Evolutionary conservation across 2,888 invertebrate species (phyloP).

Genomic region (Pollenia griseotomentosa): DNA sequence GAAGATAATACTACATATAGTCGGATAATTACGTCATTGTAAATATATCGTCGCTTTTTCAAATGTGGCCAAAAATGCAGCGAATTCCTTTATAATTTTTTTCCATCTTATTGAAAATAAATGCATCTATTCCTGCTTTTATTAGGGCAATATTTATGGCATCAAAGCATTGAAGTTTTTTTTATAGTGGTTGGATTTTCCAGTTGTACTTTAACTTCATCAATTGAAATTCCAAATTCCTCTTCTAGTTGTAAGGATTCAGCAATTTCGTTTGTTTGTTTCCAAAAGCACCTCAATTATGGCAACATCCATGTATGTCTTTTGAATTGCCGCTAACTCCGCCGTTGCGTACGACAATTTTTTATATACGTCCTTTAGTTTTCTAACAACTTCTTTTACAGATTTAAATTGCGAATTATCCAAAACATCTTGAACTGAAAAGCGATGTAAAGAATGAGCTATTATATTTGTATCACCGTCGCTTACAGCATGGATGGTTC

Average conservation of each 20-base stretch:
- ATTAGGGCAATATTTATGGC: constrained; percentile 43
- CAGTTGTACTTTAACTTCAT: too few relatives aligned
- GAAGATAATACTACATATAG: constrained; percentile 20
- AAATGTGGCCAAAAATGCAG: constrained; percentile 32
- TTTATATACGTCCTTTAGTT: too few relatives aligned
- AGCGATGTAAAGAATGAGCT: constrained; percentile 16
- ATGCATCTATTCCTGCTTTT: constrained; percentile 23
- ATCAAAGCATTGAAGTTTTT: constrained; percentile 48
- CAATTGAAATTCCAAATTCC: neutral
- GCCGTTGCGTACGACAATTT: too few relatives aligned
- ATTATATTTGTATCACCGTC: neutral
- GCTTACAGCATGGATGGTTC: constrained; percentile 31
- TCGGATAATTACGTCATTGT: constrained; percentile 42
- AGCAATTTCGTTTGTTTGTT: too few relatives aligned
- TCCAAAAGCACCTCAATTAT: too few relatives aligned
- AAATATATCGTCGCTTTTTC: constrained; percentile 46
- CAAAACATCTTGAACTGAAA: too few relatives aligned
- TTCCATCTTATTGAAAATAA: constrained; percentile 32
- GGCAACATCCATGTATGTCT: too few relatives aligned
- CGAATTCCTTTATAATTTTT: constrained; percentile 27
- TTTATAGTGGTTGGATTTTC: too few relatives aligned
- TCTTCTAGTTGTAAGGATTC: too few relatives aligned
- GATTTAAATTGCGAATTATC: too few relatives aligned
- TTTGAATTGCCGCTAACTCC: too few relatives aligned
- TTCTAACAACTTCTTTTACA: too few relatives aligned